Base-by-base conservation (phyloP, 37 sponge, comb jelly and placozoan species). In the Haliclona indistincta region DNA sequence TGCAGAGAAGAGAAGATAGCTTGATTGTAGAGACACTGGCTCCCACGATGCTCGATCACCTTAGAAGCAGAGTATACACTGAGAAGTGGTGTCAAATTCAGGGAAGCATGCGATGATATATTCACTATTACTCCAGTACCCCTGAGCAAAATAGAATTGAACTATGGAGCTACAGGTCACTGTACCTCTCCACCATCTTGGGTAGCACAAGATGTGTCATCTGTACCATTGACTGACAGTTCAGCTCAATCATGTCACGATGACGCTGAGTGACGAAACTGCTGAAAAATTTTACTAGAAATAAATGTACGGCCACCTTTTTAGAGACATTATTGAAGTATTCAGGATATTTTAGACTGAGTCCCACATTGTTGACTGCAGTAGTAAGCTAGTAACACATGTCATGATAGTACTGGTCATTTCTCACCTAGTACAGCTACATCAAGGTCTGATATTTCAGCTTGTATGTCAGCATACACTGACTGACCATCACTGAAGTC, bases 321-420 rank as follows among this genome's bases (percentile, higher is more conserved):
- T 71, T 61, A 71, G 54, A 60, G 19, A 71, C 32, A 35, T 54
- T 34, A 54, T 6, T 10, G 43, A 56, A 56, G 63, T 36, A 32
- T 7, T 63, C 63, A 1, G 76, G 76, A 32, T 74, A 38, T 8
- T 74, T 38, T 37, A 49, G 47, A 45, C 77, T 44, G n/a, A 43
- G 32, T 5, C 77, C 77, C 0, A 76, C 77, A 76, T 76, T 76
- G 28, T 76, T 76, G 7, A 76, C 67, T 47, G 53, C 28, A 76
- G 29, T 67, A 34, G 6, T 23, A 7, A 74, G 5, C 45, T 5
- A 71, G 13, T 53, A 30, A 20, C 13, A 17, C 29, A 40, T 4
- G 6, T 29, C 29, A 66, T 10, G 10, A 22, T 66, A 47, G 8
- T n/a, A 11, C 29, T 29, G 33, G 54, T 29, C n/a, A n/a, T n/a